Evolutionary conservation across 2,888 invertebrate genomes (phyloP), one percentile per base, ranked within the genome.

Genomic region (Mechanitis messenoides): DNA sequence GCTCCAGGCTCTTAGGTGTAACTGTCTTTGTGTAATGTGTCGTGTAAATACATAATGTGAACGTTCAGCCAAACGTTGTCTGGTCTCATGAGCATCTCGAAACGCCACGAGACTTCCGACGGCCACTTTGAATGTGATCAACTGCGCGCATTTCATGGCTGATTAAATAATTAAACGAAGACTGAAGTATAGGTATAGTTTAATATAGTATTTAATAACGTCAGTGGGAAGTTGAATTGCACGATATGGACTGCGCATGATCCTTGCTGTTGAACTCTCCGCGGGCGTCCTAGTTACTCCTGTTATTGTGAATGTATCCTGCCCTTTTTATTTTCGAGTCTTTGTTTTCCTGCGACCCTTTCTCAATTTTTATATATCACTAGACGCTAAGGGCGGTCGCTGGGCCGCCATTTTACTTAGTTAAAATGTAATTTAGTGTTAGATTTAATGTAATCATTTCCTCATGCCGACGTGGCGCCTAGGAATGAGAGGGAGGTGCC

Each of bases 101-200:
- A 59, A 58, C 58, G 54, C 60, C 55, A 57, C 56, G 58, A 58
- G 62, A 66, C 65, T 56, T 62, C 59, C 54, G 71, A 75, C 75
- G 77, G 64, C 56, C 47, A 54, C 59, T 77, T 58, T 20, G 55
- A 66, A 59, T 33, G 57, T 56, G 57, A 50, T 31, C 60, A 53
- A 47, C 54, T 59, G 78, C 74, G 73, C 74, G 74, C 78, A 78
- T 80, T 78, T 76, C 78, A 77, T 83, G 82, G 82, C 85, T 85
- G 86, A 77, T 74, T 73, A 79, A 84, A 84, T 87, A 86, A 87
- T 83, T 82, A 85, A 87, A 86, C 79, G 84, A 89, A 89, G 89
- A 89, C 89, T 89, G 89, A 89, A 83, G 87, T 77, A 83, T 88
- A 88, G 87, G 79, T 86, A 86, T 88, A 87, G 83, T 80, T 77